These are phyloP conservation scores for Elephantulus edwardii DNA, from an alignment of 2,113 vertebrate genomes.

Conservation along the genomic window DNA sequence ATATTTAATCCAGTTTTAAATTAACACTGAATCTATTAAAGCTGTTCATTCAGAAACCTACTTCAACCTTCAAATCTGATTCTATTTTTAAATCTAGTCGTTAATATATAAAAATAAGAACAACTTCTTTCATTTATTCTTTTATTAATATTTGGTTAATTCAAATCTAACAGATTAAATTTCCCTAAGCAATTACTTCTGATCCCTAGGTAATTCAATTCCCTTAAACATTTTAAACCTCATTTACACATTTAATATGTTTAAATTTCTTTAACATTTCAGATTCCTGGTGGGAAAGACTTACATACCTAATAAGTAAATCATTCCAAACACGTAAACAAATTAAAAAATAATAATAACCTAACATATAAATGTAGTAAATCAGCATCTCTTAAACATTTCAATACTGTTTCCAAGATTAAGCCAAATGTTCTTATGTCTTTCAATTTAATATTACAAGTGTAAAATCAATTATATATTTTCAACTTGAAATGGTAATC, in stretches of 20 bases:
- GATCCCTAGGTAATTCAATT: conserved; percentile 29
- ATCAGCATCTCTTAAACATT: conserved; percentile 48
- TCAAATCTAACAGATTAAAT: conserved; percentile 54
- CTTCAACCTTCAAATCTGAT: conserved; percentile 34
- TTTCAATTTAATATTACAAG: conserved; percentile 57
- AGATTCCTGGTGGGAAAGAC: not conserved
- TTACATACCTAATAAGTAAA: conserved; percentile 27
- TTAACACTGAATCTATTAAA: conserved; percentile 50
- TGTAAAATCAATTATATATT: conserved; percentile 53
- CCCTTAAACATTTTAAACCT: conserved; percentile 27
- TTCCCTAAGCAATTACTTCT: conserved; percentile 46
- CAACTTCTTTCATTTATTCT: conserved; percentile 33
- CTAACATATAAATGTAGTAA: not conserved
- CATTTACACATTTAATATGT: conserved; percentile 31
- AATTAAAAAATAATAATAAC: conserved; percentile 5
- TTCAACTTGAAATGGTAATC: conserved; percentile 59
- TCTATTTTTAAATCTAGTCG: conserved; percentile 42
- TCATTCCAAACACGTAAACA: not conserved
- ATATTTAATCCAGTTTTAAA: conserved; percentile 45
- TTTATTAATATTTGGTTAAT: conserved; percentile 38
- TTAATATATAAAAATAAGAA: conserved; percentile 31
- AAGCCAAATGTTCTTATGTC: conserved; percentile 26
- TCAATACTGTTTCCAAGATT: conserved; percentile 49
- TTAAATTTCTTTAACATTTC: conserved; percentile 26
- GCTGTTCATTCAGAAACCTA: conserved; percentile 14